phyloP scores from a whole-genome alignment of 2,888 invertebrate genomes.

The Subacronicta megacephala region DNA sequence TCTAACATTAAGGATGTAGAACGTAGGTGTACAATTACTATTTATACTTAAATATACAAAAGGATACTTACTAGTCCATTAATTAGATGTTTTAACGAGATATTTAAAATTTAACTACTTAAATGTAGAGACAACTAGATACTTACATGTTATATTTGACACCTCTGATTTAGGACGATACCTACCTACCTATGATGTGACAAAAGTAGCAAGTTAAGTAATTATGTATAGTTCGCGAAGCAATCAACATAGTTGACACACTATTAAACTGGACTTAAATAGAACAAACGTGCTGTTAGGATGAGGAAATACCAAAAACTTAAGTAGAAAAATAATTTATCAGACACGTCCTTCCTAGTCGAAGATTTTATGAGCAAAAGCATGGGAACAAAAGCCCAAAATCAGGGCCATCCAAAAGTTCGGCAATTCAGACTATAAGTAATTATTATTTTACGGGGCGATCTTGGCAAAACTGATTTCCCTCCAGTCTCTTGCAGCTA shows the following conservation, averaged over 20 bases:
- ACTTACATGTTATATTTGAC: conserved; percentile 55
- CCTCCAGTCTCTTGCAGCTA: too few species aligned
- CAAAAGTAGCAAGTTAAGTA: conserved; percentile 75
- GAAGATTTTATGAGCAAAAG: too few species aligned
- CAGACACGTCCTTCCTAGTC: too few species aligned
- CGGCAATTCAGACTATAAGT: too few species aligned
- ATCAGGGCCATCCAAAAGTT: too few species aligned
- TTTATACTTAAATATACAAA: background rate
- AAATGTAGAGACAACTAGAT: conserved; percentile 32
- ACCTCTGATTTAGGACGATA: conserved; percentile 62
- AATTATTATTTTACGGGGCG: too few species aligned
- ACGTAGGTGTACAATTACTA: too few species aligned
- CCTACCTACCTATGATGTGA: conserved; percentile 55
- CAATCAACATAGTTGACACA: conserved; percentile 75
- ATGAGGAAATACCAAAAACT: conserved; percentile 23
- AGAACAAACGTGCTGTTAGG: conserved; percentile 31
- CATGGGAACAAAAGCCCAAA: too few species aligned
- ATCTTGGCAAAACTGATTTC: too few species aligned
- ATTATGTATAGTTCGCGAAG: conserved; percentile 72
- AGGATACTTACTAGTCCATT: background rate
- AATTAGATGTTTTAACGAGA: conserved; percentile 25
- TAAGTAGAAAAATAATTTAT: too few species aligned
- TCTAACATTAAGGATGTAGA: background rate
- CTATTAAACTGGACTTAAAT: conserved; percentile 57
- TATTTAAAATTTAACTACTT: conserved; percentile 22